Percentiles rank a stretch among this genome's conserved stretches.
Conservation (phyloP, 2,797 vertebrate genomes). For the Xenentodon cancila region DNA sequence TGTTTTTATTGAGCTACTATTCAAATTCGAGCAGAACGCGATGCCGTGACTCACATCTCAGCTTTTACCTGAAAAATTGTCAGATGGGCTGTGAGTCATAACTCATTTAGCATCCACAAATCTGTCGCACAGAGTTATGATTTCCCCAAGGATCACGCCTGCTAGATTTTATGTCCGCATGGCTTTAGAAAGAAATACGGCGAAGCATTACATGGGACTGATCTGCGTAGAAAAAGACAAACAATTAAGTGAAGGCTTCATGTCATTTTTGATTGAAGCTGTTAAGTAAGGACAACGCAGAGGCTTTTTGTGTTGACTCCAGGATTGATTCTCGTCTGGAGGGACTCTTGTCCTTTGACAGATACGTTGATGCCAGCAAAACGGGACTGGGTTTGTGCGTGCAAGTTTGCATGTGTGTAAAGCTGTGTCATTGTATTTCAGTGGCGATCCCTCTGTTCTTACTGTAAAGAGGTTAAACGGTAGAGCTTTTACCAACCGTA, state of each 20-base stretch:
- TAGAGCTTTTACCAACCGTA: constrained; percentile 20
- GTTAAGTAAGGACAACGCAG: constrained; percentile 7
- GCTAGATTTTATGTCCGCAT: constrained; percentile 29
- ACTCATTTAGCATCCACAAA: constrained; percentile 35
- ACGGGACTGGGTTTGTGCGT: not conserved
- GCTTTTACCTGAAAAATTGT: constrained; percentile 26
- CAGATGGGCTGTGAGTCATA: constrained; percentile 38
- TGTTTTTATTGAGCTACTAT: constrained; percentile 12
- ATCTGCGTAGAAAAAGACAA: constrained; percentile 12
- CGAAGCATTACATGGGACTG: not conserved
- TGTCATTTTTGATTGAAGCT: constrained; percentile 40
- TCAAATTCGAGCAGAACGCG: constrained; percentile 32
- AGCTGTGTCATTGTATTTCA: constrained; percentile 1
- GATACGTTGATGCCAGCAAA: constrained; percentile 10
- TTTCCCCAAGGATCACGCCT: constrained; percentile 22
- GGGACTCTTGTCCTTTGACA: constrained; percentile 42
- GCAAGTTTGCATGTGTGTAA: constrained; percentile 11
- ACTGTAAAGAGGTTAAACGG: constrained; percentile 32
- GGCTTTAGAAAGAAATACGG: constrained; percentile 12
- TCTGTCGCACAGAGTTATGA: constrained; percentile 50
- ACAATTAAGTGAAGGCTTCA: constrained; percentile 21
- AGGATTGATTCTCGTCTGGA: constrained; percentile 39
- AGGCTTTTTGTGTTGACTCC: constrained; percentile 6
- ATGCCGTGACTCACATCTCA: constrained; percentile 45
- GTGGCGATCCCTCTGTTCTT: constrained; percentile 31